Conservation (phyloP, 2,113 vertebrate species). For the Pachycephala philippinensis region DNA sequence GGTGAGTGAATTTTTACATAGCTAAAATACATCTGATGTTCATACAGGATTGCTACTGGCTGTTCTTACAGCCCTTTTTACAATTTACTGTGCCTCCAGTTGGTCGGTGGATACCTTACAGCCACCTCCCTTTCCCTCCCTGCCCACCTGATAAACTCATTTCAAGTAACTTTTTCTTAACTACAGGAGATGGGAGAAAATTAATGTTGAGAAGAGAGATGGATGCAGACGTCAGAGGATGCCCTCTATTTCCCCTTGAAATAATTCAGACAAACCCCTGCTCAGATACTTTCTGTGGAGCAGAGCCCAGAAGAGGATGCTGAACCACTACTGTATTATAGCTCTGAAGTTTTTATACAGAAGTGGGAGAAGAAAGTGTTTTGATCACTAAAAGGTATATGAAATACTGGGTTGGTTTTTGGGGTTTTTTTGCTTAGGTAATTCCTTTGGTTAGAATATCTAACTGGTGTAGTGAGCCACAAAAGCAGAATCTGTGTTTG, state of each 20-base stretch:
- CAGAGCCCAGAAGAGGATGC: slow-evolving; percentile 53
- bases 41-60: background rate
- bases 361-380: background rate
- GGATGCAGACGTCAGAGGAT: slow-evolving; percentile 36
- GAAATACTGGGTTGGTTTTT: background rate
- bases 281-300: slow-evolving; percentile 42
- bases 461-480: background rate
- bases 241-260: slow-evolving; percentile 52
- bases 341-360: background rate
- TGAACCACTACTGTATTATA: background rate
- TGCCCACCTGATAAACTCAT: background rate
- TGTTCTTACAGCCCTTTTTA: background rate
- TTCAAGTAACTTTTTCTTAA: background rate
- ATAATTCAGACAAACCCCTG: slow-evolving; percentile 47
- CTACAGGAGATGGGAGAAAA: slow-evolving; percentile 37
- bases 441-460: background rate
- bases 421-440: background rate
- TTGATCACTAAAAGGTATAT: background rate
- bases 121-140: background rate
- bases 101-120: background rate
- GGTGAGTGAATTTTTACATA: background rate
- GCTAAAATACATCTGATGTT: background rate
- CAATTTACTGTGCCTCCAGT: background rate
- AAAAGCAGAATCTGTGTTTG: background rate
- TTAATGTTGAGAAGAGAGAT: slow-evolving; percentile 35